Percentiles rank a stretch among this genome's conserved stretches.
These are phyloP conservation scores for Gymnocephalus cernua DNA, from an alignment of 2,113 vertebrate genomes.

Conservation along the genomic window DNA sequence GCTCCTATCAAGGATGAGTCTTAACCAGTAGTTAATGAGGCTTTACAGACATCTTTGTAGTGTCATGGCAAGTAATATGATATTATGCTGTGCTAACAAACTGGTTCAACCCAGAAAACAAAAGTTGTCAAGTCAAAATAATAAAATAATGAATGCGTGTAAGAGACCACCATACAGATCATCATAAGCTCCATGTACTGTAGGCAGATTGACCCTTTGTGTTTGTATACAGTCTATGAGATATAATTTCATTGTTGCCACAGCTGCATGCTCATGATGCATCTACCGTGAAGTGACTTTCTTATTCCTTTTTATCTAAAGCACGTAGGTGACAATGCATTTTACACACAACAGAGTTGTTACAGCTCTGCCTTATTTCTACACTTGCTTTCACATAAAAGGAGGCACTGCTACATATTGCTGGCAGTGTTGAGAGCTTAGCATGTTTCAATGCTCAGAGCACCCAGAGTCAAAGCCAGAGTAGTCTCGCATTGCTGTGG, in stretches of 20 bases:
- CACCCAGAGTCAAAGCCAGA: background rate
- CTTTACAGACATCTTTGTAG: conserved; percentile 52
- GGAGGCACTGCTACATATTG: background rate
- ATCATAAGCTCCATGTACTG: background rate
- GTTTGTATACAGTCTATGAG: background rate
- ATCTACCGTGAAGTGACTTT: background rate
- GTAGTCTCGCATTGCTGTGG: no score
- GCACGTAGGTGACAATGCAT: background rate
- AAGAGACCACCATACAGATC: background rate
- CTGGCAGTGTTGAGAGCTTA: conserved; percentile 3
- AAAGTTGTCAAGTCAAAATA: background rate
- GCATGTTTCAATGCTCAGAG: conserved; percentile 29
- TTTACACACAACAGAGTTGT: conserved; percentile 4
- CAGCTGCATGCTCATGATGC: conserved; percentile 31
- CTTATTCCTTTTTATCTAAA: background rate
- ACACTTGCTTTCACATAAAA: conserved; percentile 23
- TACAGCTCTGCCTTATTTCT: conserved; percentile 14
- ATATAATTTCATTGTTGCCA: conserved; percentile 16
- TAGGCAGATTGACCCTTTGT: background rate
- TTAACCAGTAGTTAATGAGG: conserved; percentile 57
- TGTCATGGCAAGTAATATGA: conserved; percentile 42
- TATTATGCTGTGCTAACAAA: conserved; percentile 26
- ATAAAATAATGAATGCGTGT: background rate
- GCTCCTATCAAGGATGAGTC: conserved; percentile 66
- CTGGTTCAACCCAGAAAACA: background rate